phyloP scores from a whole-genome alignment of 2,797 vertebrate genomes.

The Eulemur coronatus region DNA sequence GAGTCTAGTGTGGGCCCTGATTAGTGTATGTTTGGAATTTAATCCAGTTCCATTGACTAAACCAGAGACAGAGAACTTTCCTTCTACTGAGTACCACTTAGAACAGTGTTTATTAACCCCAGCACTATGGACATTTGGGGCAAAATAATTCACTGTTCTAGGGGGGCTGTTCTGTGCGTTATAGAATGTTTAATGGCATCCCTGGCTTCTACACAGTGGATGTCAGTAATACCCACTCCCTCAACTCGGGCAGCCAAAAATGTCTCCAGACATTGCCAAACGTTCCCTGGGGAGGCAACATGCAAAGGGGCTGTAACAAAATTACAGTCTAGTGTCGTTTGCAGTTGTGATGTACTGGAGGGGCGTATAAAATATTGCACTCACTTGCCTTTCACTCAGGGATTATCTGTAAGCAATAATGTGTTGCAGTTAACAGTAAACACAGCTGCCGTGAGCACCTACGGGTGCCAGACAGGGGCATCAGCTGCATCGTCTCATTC shows the following conservation, averaged over 20 bases:
- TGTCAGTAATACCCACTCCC: neutral
- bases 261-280: neutral
- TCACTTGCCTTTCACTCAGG: neutral
- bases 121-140: neutral
- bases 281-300: too few species aligned
- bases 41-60: neutral
- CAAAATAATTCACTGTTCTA: neutral
- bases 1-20: neutral
- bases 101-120: neutral
- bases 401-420: neutral
- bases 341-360: neutral
- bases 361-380: neutral
- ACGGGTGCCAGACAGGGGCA: rapidly evolving
- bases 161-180: neutral
- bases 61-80: neutral
- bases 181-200: neutral
- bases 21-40: neutral
- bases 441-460: rapidly evolving
- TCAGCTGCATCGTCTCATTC: neutral
- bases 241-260: neutral
- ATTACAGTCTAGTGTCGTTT: neutral
- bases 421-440: neutral
- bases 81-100: neutral
- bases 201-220: neutral
- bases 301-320: neutral